Percentiles rank a stretch among this genome's conserved stretches.
Evolutionary conservation across 1,140 invertebrate species (phyloP).

Genomic region (Paracyclopina nana): DNA sequence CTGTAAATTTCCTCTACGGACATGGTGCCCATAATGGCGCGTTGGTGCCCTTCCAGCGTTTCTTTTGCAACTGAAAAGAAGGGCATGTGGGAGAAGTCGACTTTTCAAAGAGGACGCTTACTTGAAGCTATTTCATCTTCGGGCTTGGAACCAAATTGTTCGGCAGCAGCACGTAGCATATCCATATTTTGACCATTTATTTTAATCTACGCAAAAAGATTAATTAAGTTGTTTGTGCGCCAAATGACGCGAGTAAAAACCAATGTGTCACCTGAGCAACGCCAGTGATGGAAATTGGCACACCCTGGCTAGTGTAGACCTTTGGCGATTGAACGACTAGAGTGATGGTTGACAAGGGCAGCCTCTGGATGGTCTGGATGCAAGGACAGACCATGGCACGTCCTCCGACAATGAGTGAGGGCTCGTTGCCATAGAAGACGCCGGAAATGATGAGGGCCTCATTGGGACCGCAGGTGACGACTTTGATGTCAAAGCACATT

Average conservation of each 20-base stretch:
- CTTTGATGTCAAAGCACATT: conserved; percentile 35
- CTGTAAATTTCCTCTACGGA: conserved; percentile 53
- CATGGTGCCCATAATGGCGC: conserved; percentile 96
- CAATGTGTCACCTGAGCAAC: conserved; percentile 58
- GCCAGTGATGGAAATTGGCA: conserved; percentile 88
- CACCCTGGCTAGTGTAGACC: conserved; percentile 88
- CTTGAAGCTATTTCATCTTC: conserved; percentile 51
- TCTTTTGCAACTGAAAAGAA: conserved; percentile 58
- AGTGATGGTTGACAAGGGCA: conserved; percentile 90
- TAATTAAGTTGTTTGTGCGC: not conserved
- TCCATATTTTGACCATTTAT: conserved; percentile 90
- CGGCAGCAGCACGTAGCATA: conserved; percentile 81
- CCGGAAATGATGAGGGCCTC: conserved; percentile 91
- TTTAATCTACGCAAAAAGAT: conserved; percentile 46
- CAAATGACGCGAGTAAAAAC: not conserved
- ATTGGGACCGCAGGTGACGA: conserved; percentile 91
- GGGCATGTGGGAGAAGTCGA: too few relatives aligned
- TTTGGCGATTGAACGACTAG: conserved; percentile 43
- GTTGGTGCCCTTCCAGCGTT: conserved; percentile 85
- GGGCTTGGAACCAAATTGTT: conserved; percentile 80
- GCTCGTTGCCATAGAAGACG: conserved; percentile 29
- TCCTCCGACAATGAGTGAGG: conserved; percentile 9
- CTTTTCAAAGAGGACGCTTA: too few relatives aligned
- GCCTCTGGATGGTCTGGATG: conserved; percentile 32
- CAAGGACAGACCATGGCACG: conserved; percentile 12